Base-by-base conservation (phyloP, 2,888 invertebrate genomes). In the Parasteatoda lunata region DNA sequence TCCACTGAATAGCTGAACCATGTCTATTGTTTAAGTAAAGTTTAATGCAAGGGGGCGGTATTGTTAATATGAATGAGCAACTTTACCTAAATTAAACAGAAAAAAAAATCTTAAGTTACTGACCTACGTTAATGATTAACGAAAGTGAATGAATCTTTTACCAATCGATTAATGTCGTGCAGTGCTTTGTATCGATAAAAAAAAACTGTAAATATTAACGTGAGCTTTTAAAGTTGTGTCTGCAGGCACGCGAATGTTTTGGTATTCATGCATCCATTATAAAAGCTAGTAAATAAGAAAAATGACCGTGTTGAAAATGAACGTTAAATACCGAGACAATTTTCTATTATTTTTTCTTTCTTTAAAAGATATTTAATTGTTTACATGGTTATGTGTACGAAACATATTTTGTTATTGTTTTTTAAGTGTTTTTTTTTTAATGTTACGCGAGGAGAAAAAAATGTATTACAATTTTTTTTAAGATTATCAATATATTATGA, bases 31-130 rank as follows among this genome's bases (percentile, higher is more conserved):
- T 59, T 59, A 59, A 59, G 59, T 59, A 59, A 59, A 59, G 11
- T 59, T 59, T 59, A 59, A 59, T 59, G 59, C 59, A 59, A 59
- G 59, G 9, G 59, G 59, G 59, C n/a, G 59, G 59, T 59, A 59
- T 59, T 59, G 59, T 59, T 13, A 59, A 59, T 59, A n/a, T 9
- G 9, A 59, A 59, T 59, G 59, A n/a, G 8, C 59, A 59, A 59
- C 11, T 59, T 59, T 59, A 13, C 9, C 59, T 0, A 59, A 59
- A 59, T 3, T n/a, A 9, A 59, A 59, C 59, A 3, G n/a, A 59
- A 59, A 59, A 59, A 59, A 13, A 4, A 9, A 7, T 0, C 59
- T 4, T 59, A n/a, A 59, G 59, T 59, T 59, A 59, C 59, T 59
- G 59, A 59, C 59, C 59, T 59, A n/a, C 59, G n/a, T n/a, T 59